Evolutionary conservation across 2,797 vertebrate species (phyloP), one percentile per base, ranked within the genome.

Genomic region (Lates japonicus): DNA sequence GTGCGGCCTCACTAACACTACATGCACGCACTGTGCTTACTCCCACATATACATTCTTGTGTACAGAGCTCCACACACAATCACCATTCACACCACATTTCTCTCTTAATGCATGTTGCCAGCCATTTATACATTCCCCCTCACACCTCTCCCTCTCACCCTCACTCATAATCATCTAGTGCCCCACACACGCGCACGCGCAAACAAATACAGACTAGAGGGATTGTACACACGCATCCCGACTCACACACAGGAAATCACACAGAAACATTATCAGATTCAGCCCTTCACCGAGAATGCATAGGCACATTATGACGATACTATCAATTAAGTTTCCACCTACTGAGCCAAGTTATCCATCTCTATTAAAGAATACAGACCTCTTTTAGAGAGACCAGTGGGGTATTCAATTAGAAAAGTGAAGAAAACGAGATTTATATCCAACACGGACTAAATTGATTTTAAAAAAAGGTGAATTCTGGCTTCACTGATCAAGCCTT

Each of bases 1-100:
- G 68, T 81, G 78, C 57, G 33, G 74, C 69, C 84, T 91, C 78
- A 88, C 92, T 92, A 91, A 84, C 86, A 88, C 86, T 62, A 88
- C 79, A 80, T 68, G 82, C 74, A 74, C 60, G 14, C 78, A 78
- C 80, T 17, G 79, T 9, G 75, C 78, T 86, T 59, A 85, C 81
- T 81, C 78, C 72, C 54, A 78, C 86, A 76, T 41, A n/a, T 35
- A 76, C 77, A 84, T 65, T 74, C 62, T 60, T 78, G 60, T 80
- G 51, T 81, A 79, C 63, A 57, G 69, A 76, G 55, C 54, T 58
- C 6, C 57, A 41, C 54, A 71, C 55, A 57, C 46, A 46, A 74
- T 70, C 81, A 76, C 48, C 42, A 64, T 73, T 88, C 75, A 74
- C 74, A 76, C 67, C 65, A 29, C 55, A 76, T 69, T 46, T 69